Percentiles rank a stretch among this genome's conserved stretches.
Evolutionary conservation across 2,797 vertebrate genomes (phyloP).

Genomic region (Lagorchestes hirsutus): DNA sequence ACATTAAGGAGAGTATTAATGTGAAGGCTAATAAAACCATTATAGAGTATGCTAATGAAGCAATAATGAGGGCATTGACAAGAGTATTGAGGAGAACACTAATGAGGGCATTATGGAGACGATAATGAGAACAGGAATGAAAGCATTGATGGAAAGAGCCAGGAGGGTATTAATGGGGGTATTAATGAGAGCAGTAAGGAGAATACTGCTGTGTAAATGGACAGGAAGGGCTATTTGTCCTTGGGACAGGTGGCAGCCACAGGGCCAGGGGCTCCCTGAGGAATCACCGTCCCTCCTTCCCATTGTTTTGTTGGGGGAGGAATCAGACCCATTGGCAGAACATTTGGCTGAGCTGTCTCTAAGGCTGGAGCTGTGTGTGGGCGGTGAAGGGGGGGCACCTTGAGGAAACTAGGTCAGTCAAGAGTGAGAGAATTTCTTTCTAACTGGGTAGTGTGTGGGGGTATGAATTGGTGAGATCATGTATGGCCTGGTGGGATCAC

Average conservation of each 20-base stretch:
- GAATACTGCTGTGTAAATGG: neutral
- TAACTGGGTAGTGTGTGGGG: neutral
- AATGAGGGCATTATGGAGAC: neutral
- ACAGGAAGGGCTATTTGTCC: neutral
- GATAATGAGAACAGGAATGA: neutral
- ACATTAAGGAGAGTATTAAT: neutral
- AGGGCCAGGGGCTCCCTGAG: neutral
- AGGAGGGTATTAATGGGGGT: neutral
- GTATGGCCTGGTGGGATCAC: neutral
- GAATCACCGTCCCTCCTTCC: neutral
- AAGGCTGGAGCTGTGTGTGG: neutral
- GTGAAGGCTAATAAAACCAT: neutral
- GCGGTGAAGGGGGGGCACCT: neutral
- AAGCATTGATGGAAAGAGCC: neutral
- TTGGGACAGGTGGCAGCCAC: neutral
- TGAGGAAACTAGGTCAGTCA: slow-evolving; percentile 46
- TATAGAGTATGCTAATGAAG: neutral
- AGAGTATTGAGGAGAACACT: neutral
- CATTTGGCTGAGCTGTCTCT: neutral
- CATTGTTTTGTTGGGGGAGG: neutral
- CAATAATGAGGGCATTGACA: neutral
- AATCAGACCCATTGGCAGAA: neutral
- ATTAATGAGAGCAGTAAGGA: neutral
- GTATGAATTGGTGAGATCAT: neutral
- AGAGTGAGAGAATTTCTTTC: neutral